These are phyloP conservation scores for Motacilla alba DNA, from an alignment of 2,113 vertebrate species.

Conservation along the genomic window DNA sequence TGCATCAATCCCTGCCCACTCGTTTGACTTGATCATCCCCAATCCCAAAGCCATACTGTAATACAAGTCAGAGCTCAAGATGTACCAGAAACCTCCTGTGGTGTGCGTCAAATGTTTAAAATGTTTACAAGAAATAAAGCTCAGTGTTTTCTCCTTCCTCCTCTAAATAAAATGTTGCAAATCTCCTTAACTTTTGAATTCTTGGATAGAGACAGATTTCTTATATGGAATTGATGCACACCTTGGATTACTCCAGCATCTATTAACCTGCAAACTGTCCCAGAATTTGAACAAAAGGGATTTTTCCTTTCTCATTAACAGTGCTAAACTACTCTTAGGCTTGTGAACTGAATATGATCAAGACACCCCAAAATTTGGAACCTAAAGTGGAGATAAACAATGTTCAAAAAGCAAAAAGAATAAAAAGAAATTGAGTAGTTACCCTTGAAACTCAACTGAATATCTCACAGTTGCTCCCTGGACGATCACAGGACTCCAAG, in stretches of 20 bases:
- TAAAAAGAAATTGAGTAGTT: background rate
- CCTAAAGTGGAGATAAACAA: background rate
- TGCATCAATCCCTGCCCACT: background rate
- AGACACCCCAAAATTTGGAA: background rate
- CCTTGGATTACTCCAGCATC: background rate
- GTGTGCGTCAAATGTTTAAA: background rate
- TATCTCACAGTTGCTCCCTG: constrained; percentile 62
- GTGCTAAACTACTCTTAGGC: background rate
- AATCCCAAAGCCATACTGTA: background rate
- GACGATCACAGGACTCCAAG: constrained; percentile 66
- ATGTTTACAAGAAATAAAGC: background rate
- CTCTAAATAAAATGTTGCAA: background rate
- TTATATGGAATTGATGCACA: background rate
- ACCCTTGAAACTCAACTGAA: constrained; percentile 78
- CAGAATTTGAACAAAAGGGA: background rate
- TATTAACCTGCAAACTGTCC: background rate
- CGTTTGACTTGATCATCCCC: background rate
- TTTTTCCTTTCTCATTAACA: background rate
- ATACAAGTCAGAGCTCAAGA: background rate
- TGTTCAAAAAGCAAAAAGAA: background rate
- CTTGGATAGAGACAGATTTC: background rate
- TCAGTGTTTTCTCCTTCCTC: background rate
- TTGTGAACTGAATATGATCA: background rate
- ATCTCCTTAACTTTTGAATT: background rate
- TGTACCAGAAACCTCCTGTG: background rate